Percentiles rank a stretch among this genome's conserved stretches.
phyloP scores from a whole-genome alignment of 2,797 vertebrate genomes.

The Thalassophryne amazonica region DNA sequence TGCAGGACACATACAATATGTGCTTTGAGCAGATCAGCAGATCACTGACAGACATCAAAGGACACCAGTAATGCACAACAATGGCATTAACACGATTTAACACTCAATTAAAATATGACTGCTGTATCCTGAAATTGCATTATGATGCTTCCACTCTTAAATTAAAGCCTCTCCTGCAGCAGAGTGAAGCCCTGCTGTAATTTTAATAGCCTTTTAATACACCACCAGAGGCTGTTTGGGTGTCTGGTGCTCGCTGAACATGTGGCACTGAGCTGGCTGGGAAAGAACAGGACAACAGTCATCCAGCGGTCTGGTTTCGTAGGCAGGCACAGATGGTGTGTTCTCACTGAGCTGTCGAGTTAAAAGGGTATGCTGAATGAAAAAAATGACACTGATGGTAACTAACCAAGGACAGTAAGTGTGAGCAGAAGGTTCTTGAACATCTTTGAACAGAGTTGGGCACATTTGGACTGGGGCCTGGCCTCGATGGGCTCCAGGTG shows the following conservation, averaged over 20 bases:
- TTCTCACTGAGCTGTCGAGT: too few species aligned
- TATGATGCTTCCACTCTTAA: conserved; percentile 16
- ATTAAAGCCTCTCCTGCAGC: conserved; percentile 12
- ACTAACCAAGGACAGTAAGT: conserved; percentile 89
- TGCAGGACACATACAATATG: too few species aligned
- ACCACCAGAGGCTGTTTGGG: conserved; percentile 30
- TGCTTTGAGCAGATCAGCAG: too few species aligned
- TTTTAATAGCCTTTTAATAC: conserved; percentile 23
- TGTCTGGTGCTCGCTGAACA: conserved; percentile 35
- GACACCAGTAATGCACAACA: too few species aligned
- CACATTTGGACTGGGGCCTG: conserved; percentile 79
- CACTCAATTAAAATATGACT: too few species aligned
- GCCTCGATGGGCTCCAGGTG: conserved; percentile 85
- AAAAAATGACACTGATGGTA: fast-evolving
- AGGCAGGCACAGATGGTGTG: conserved; percentile 56
- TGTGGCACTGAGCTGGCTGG: conserved; percentile 42
- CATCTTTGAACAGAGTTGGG: conserved; percentile 85
- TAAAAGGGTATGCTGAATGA: background rate
- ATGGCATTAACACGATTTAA: too few species aligned
- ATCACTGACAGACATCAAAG: too few species aligned
- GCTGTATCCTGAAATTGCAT: background rate
- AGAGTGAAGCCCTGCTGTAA: conserved; percentile 4
- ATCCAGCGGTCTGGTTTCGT: conserved; percentile 44
- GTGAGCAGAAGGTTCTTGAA: conserved; percentile 93
- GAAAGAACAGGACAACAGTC: conserved; percentile 56